Conservation (phyloP, 1,140 invertebrate genomes). For the Eueides isabella region DNA sequence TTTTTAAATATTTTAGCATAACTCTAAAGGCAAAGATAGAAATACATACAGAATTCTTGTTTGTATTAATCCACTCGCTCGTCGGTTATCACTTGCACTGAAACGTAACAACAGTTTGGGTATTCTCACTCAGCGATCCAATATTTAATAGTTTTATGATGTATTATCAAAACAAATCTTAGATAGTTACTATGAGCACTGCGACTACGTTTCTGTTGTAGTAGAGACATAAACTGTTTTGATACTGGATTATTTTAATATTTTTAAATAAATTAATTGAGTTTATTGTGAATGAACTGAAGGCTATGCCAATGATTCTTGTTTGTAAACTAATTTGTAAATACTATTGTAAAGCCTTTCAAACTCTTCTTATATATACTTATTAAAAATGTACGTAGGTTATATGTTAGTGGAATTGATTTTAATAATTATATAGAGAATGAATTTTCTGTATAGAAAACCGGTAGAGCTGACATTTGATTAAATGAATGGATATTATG, state of each 20-base stretch:
- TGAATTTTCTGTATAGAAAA: constrained; percentile 21
- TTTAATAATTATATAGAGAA: neutral
- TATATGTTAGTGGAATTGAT: neutral
- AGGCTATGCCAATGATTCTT: no score
- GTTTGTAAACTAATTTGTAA: no score
- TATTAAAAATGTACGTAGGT: neutral
- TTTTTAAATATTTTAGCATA: neutral
- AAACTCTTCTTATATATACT: no score
- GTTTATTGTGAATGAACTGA: no score
- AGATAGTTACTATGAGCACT: constrained; percentile 70
- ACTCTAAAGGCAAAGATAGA: constrained; percentile 11
- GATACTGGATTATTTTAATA: constrained; percentile 56
- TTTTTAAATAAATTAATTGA: neutral
- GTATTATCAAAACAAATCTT: constrained; percentile 83
- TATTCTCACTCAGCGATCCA: constrained; percentile 82
- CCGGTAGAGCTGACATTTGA: constrained; percentile 56
- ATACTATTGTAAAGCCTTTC: no score
- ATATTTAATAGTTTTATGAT: constrained; percentile 84
- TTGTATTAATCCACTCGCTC: constrained; percentile 45
- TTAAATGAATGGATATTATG: constrained; percentile 54
- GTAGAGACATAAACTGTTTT: constrained; percentile 52
- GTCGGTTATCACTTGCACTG: constrained; percentile 55
- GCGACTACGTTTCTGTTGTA: constrained; percentile 71
- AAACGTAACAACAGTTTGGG: constrained; percentile 69
- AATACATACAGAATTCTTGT: constrained; percentile 27